These are phyloP conservation scores for Calameuta pallipes DNA, from an alignment of 2,888 invertebrate genomes.

Conservation along the genomic window DNA sequence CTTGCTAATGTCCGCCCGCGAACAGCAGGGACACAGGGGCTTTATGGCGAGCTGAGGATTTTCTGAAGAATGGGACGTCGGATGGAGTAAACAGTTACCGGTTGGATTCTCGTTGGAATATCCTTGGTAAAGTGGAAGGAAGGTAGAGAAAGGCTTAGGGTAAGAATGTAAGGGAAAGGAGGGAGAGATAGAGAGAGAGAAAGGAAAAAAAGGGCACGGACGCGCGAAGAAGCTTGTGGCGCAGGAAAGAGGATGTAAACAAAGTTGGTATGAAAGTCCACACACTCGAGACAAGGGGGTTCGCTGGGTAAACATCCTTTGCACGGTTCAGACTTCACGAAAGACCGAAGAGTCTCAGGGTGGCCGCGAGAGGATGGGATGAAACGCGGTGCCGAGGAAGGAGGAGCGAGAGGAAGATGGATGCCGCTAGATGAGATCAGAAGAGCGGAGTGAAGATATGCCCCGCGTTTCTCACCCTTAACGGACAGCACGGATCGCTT, in stretches of 20 bases:
- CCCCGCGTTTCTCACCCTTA: background rate
- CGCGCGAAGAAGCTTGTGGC: constrained; percentile 4
- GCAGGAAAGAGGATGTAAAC: constrained; percentile 23
- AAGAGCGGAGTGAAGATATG: background rate
- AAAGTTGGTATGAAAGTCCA: constrained; percentile 31
- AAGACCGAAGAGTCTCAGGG: background rate
- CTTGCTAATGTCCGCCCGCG: background rate
- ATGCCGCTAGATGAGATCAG: background rate
- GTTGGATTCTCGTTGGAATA: background rate
- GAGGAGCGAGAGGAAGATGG: background rate
- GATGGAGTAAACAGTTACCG: background rate
- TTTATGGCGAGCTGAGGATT: background rate
- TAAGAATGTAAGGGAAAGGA: background rate
- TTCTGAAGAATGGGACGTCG: background rate
- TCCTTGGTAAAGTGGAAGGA: background rate
- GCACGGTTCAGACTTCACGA: constrained; percentile 8
- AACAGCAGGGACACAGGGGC: background rate
- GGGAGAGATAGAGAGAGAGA: background rate
- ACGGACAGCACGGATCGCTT: background rate
- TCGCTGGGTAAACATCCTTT: constrained; percentile 34
- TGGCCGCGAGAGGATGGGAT: background rate
- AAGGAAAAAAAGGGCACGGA: constrained; percentile 17
- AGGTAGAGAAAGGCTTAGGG: background rate
- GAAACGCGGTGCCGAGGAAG: background rate
- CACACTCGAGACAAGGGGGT: constrained; percentile 35